These are phyloP conservation scores for Cavia aperea DNA, from an alignment of 2,113 vertebrate species.

Conservation along the genomic window DNA sequence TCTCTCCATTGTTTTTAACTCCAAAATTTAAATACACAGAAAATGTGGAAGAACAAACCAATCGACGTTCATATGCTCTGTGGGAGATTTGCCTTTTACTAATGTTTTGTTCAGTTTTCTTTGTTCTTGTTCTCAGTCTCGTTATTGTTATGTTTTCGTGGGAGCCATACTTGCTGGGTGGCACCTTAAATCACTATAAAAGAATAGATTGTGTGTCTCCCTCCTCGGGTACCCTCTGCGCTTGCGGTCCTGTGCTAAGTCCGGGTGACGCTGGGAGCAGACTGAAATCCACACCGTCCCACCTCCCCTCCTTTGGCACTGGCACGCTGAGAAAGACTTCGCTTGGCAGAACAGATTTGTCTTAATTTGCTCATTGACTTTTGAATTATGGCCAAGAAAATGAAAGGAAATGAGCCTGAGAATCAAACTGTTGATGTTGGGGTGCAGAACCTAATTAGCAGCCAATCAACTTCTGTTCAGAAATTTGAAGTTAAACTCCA, in stretches of 20 bases:
- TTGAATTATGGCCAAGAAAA: conserved; percentile 3
- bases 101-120: neutral
- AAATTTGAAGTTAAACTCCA: neutral
- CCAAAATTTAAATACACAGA: neutral
- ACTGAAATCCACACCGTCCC: neutral
- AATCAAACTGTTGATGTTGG: neutral
- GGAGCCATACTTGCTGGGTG: neutral
- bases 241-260: neutral
- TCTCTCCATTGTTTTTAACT: neutral
- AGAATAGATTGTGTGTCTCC: neutral
- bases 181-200: neutral
- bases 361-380: conserved; percentile 35
- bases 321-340: neutral
- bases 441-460: neutral
- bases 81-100: neutral
- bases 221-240: neutral
- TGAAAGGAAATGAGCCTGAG: neutral
- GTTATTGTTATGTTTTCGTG: neutral
- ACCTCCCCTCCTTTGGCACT: accelerated
- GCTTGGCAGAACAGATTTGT: neutral
- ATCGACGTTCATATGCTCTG: neutral
- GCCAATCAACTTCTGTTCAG: neutral
- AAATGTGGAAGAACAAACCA: neutral
- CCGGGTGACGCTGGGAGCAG: neutral
- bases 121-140: too few species aligned